Evolutionary conservation across 2,888 invertebrate species (phyloP), one percentile per base, ranked within the genome.

Genomic region (Xylota segnis): DNA sequence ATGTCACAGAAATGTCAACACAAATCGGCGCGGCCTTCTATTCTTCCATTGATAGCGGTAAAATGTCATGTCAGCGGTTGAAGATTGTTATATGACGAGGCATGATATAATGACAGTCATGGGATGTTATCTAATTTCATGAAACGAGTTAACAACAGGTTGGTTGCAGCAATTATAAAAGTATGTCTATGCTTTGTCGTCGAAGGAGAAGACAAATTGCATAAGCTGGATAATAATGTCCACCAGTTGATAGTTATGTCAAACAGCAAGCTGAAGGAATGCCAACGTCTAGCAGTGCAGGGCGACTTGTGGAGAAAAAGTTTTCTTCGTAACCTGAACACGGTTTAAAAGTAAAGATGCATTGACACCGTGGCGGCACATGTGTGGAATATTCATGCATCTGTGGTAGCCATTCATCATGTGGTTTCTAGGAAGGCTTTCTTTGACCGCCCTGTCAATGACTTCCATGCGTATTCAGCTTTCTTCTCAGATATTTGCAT

Each of bases 91-190:
- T 29, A n/a, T 7, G 29, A n/a, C 27, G 14, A 14, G 14, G 9
- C 5, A 34, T 58, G 56, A 58, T 58, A 58, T 58, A 58, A 58
- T 58, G 23, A 50, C 23, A 50, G 6, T 1, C 9, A 32, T 54
- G 16, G 16, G 34, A 56, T 56, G 56, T 29, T 56, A 58, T 58
- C 14, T 16, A 58, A 58, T 58, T 34, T 34, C 56, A 18, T 16
- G 16, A 9, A 58, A 58, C 56, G 10, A 58, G 56, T 58, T 34
- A 34, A 29, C 34, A 58, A 14, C 34, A n/a, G 56, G 56, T 34
- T 58, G 3, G 9, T 16, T 5, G 4, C 7, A 34, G 56, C 34
- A 58, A 58, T 58, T 58, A 58, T 58, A 34, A 58, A 14, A 43
- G 14, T 43, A 14, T 50, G 23, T 23, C 10, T 23, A 50, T 18